phyloP scores from a whole-genome alignment of 2,888 invertebrate species.

The Leuctra nigra region DNA sequence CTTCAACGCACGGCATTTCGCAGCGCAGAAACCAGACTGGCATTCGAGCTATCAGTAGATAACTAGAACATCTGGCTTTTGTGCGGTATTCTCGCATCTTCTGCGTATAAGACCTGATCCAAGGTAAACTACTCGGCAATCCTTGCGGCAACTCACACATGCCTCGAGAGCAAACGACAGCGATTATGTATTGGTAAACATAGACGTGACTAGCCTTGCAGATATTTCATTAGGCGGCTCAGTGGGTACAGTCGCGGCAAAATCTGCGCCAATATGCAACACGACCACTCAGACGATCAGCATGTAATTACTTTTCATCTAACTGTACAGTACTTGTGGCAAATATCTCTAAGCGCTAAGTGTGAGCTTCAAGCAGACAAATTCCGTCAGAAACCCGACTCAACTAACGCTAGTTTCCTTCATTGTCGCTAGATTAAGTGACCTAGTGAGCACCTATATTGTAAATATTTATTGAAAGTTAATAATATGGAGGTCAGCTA shows the following conservation, averaged over 20 bases:
- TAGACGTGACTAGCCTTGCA: slow-evolving; percentile 11
- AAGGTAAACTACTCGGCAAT: slow-evolving; percentile 7
- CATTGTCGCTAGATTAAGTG: too few species aligned
- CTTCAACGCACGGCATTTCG: not conserved
- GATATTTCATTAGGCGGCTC: slow-evolving; percentile 1
- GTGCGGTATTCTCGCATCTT: not conserved
- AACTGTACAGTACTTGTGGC: too few species aligned
- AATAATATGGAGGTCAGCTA: slow-evolving; percentile 1
- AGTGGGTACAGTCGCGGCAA: not conserved
- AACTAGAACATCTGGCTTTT: slow-evolving; percentile 12
- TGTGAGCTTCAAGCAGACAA: too few species aligned
- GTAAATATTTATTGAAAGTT: slow-evolving; percentile 4
- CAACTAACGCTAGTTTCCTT: too few species aligned
- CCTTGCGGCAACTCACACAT: not conserved
- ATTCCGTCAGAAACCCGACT: too few species aligned
- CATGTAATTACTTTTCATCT: too few species aligned
- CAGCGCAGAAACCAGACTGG: not conserved
- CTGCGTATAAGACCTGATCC: not conserved
- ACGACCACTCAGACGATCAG: too few species aligned
- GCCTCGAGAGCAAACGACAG: not conserved
- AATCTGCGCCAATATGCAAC: too few species aligned
- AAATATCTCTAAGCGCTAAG: too few species aligned
- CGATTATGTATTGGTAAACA: slow-evolving; percentile 10
- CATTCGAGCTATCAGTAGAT: not conserved
- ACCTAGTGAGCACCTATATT: too few species aligned